These are phyloP conservation scores for Diplazon laetatorius DNA, from an alignment of 2,888 invertebrate genomes.

Conservation along the genomic window DNA sequence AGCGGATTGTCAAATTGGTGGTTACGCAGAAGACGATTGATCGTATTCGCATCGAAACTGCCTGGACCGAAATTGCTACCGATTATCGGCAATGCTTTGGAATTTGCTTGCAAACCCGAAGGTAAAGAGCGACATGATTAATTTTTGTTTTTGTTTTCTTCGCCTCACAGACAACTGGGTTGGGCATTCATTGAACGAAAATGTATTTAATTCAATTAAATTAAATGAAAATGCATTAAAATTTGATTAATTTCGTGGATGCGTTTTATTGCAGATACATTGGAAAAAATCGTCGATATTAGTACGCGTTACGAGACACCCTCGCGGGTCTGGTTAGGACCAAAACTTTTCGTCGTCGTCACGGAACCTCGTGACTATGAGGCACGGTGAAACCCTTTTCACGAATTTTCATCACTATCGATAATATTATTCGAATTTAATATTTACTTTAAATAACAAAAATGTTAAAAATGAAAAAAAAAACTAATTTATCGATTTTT, in stretches of 20 bases:
- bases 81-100: conserved; percentile 68
- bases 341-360: conserved; percentile 66
- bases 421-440: too few relatives aligned
- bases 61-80: conserved; percentile 69
- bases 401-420: too few relatives aligned
- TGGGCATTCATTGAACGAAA: too few relatives aligned
- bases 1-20: conserved; percentile 58
- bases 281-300: conserved; percentile 59
- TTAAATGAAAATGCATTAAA: too few relatives aligned
- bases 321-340: conserved; percentile 69
- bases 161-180: too few relatives aligned
- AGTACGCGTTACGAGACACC: conserved; percentile 61
- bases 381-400: conserved; percentile 44
- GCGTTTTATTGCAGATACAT: conserved; percentile 55
- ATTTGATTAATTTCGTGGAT: too few relatives aligned
- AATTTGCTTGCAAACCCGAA: conserved; percentile 65
- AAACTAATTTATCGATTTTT: too few relatives aligned
- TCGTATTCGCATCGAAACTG: conserved; percentile 62
- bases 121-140: too few relatives aligned
- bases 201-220: too few relatives aligned
- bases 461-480: too few relatives aligned
- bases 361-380: conserved; percentile 68
- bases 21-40: conserved; percentile 46
- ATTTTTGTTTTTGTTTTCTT: too few relatives aligned
- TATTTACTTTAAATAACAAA: too few relatives aligned